phyloP scores from a whole-genome alignment of 2,888 invertebrate species.

The Nemoura dubitans region DNA sequence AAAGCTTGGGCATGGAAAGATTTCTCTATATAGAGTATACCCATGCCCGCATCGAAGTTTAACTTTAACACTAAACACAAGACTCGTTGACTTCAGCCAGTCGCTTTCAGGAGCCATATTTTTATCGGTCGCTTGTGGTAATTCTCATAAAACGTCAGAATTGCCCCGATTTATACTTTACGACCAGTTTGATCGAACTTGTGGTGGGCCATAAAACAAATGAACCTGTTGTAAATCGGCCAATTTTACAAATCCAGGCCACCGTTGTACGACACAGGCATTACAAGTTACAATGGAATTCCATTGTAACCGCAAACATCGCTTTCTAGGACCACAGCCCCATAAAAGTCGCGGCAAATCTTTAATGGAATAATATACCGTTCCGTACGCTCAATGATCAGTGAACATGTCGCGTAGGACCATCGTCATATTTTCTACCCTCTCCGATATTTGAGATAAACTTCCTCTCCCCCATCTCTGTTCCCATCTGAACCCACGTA shows the following conservation, averaged over 20 bases:
- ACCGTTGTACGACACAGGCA: neutral
- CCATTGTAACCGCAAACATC: neutral
- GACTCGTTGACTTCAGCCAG: neutral
- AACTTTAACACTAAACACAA: neutral
- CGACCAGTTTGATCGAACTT: conserved; percentile 19
- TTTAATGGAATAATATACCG: neutral
- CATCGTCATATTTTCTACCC: neutral
- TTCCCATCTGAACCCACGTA: neutral
- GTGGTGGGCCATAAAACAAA: conserved; percentile 21
- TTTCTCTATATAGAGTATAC: neutral
- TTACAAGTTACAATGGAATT: neutral
- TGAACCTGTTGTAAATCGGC: conserved; percentile 17
- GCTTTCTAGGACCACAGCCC: neutral
- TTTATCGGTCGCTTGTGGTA: conserved; percentile 24
- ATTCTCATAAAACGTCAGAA: conserved; percentile 22
- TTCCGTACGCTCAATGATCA: neutral
- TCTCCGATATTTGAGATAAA: neutral
- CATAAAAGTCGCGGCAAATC: neutral
- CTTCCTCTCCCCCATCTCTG: neutral
- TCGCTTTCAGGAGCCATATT: neutral
- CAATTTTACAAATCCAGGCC: conserved; percentile 1
- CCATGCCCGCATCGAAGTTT: neutral
- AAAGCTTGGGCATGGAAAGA: neutral
- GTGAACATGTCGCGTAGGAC: neutral
- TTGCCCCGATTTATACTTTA: conserved; percentile 28